Conservation (phyloP, 1,140 invertebrate species). For the Drosophila tristis region DNA sequence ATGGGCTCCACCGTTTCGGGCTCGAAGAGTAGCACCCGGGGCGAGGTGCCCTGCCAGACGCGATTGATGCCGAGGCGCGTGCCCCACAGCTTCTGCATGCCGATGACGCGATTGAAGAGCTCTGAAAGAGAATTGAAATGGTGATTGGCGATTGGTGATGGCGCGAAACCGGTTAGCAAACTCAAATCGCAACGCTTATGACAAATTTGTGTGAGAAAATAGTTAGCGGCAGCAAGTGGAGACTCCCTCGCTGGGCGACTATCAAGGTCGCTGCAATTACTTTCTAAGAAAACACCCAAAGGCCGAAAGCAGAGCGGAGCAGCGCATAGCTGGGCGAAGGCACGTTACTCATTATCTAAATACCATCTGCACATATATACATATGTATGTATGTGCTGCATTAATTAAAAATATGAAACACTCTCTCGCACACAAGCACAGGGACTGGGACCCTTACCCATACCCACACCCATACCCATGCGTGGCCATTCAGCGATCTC, state of each 20-base stretch:
- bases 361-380: too few species aligned
- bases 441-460: background rate
- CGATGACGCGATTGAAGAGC: constrained; percentile 85
- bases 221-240: constrained; percentile 50
- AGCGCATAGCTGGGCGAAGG: constrained; percentile 26
- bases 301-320: background rate
- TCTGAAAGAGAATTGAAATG: constrained; percentile 72
- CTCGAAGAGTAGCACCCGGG: constrained; percentile 85
- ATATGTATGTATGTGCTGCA: constrained; percentile 49
- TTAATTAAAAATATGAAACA: constrained; percentile 76
- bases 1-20: constrained; percentile 86
- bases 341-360: constrained; percentile 54
- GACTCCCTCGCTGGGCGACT: constrained; percentile 1
- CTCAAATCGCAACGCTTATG: constrained; percentile 14
- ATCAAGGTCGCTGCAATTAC: constrained; percentile 57
- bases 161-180: constrained; percentile 53
- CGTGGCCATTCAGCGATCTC: constrained; percentile 52
- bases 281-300: constrained; percentile 49
- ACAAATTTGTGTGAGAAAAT: constrained; percentile 46
- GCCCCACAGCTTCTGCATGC: constrained; percentile 85
- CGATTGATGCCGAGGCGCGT: constrained; percentile 85
- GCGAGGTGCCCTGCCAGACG: constrained; percentile 85
- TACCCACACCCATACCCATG: constrained; percentile 11
- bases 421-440: background rate
- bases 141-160: background rate